Conservation (phyloP, 1,140 invertebrate genomes). For the Lethrus apterus region DNA sequence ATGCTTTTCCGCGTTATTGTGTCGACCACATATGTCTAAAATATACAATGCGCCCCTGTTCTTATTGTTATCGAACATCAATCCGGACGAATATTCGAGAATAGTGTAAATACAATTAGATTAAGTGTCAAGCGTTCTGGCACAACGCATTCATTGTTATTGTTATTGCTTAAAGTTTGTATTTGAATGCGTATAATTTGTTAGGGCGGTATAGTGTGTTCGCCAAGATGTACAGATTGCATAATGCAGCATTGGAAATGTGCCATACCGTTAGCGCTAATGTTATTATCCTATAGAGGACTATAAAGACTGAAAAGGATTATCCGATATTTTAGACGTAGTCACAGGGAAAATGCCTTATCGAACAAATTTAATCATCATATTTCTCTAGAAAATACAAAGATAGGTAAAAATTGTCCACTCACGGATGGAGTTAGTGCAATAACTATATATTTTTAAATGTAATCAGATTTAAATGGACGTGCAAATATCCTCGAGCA, state of each 20-base stretch:
- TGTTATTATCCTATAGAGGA: conserved; percentile 21
- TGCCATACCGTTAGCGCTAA: conserved; percentile 23
- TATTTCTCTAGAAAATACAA: too few species aligned
- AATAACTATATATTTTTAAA: conserved; percentile 11
- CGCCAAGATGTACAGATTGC: conserved; percentile 15
- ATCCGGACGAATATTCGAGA: conserved; percentile 26
- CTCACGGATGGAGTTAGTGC: background rate
- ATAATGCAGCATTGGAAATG: conserved; percentile 23
- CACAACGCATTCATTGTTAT: conserved; percentile 29
- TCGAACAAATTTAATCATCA: conserved; percentile 28
- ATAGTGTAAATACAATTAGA: conserved; percentile 33
- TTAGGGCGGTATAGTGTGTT: conserved; percentile 11
- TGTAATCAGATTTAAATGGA: too few species aligned
- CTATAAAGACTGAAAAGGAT: conserved; percentile 25
- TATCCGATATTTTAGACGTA: conserved; percentile 15
- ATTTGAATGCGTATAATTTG: conserved; percentile 21
- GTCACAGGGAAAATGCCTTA: conserved; percentile 9
- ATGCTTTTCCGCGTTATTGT: too few species aligned
- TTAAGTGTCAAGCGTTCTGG: conserved; percentile 26
- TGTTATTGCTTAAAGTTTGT: conserved; percentile 23
- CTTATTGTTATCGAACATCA: conserved; percentile 15
- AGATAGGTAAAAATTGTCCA: conserved; percentile 9
- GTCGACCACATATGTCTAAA: conserved; percentile 21
- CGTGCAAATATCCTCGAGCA: too few species aligned
- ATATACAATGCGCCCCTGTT: conserved; percentile 13